Evolutionary conservation across 2,797 vertebrate species (phyloP), one percentile per base, ranked within the genome.

Genomic region (Thaleichthys pacificus): DNA sequence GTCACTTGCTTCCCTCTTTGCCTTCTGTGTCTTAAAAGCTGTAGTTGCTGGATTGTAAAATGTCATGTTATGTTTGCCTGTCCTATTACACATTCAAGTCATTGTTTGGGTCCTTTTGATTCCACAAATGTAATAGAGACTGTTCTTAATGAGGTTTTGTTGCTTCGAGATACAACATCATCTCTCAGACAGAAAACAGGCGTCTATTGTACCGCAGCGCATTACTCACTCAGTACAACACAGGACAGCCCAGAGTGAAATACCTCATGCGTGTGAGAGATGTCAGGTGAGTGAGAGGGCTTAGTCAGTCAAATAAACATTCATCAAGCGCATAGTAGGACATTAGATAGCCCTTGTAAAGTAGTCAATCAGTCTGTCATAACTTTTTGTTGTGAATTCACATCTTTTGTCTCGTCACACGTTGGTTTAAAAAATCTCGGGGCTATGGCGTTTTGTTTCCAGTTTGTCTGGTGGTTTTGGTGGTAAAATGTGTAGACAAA

Each of bases 261-360:
- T 89, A 84, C 80, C 91, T 91, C 89, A 86, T 89, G 86, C 90
- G 88, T 91, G 89, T 90, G 87, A 83, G 84, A 92, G 81, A 84
- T 89, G 84, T 82, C 85, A 56, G 84, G 82, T 80, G 72, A 82
- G 85, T 78, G 80, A 85, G 85, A 90, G 83, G 78, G 87, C 85
- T 78, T 81, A 66, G 84, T 76, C 63, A 9, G 82, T 84, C 82
- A 80, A 86, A 88, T 88, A 84, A 84, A 88, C 89, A 88, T 90
- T 86, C 80, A 84, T 89, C 86, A 89, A 87, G 88, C 81, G 77
- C 73, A 72, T 73, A 71, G 79, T 42, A 77, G 72, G 78, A 77
- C 79, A 68, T 76, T 81, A 28, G 58, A 75, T 58, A 82, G 78
- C 75, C 64, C 0, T 73, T 71, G 86, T 79, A 81, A 71, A 86